phyloP scores from a whole-genome alignment of 2,888 invertebrate species.

The Tromatobia lineatoria region DNA sequence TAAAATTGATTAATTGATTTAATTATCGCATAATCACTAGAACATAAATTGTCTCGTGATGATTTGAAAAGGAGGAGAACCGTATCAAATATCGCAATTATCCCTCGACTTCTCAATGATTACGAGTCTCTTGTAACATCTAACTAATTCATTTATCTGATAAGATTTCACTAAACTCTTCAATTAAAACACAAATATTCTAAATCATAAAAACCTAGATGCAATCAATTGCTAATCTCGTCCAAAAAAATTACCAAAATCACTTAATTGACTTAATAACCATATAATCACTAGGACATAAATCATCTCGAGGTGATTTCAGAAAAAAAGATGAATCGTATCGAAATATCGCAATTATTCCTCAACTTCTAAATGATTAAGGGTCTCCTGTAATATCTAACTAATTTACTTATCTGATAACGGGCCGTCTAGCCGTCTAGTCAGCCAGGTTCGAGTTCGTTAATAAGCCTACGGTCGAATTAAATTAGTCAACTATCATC shows the following conservation, averaged over 20 bases:
- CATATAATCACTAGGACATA: neutral
- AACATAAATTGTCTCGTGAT: neutral
- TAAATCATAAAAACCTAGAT: neutral
- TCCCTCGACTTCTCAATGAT: neutral
- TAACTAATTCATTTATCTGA: conserved; percentile 68
- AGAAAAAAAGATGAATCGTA: neutral
- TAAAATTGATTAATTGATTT: neutral
- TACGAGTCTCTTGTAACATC: conserved; percentile 26
- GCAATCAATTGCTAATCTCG: too few species aligned
- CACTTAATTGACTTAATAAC: neutral
- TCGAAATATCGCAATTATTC: neutral
- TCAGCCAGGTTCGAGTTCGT: conserved; percentile 65
- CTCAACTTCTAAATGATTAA: neutral
- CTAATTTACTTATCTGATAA: conserved; percentile 67
- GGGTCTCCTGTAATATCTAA: conserved; percentile 35
- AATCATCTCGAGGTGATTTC: neutral
- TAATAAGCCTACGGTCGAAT: conserved; percentile 68
- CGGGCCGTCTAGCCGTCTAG: neutral
- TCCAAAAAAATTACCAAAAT: neutral
- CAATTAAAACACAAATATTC: too few species aligned
- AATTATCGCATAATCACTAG: neutral
- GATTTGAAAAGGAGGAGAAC: neutral
- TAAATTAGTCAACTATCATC: conserved; percentile 72
- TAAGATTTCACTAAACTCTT: too few species aligned
- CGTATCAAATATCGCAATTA: neutral